Evolutionary conservation across 2,888 invertebrate species (phyloP), one percentile per base, ranked within the genome.

Genomic region (Schizaphis graminum): DNA sequence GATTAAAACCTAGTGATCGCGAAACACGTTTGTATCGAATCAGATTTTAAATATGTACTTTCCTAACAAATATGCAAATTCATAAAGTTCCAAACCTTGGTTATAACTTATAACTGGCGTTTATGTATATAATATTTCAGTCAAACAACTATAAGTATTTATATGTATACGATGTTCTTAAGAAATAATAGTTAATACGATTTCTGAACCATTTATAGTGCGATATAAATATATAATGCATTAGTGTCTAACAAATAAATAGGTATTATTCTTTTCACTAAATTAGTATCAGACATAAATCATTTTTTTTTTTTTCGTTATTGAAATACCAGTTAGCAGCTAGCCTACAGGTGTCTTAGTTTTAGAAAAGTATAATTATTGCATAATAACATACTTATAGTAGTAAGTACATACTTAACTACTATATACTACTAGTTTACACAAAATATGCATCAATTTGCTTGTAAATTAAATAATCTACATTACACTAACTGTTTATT

Each of bases 1-100:
- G 35, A 88, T 88, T 88, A 88, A 88, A 88, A 88, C 53, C 49
- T 88, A 88, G 87, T 88, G 53, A 88, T 87, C 53, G n/a, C 24
- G n/a, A 87, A 53, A 49, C 87, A 87, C 35, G 49, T 87, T 87
- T 53, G 10, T 87, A 87, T 88, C 53, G 87, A 88, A 88, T 88
- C n/a, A 53, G 35, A 88, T 88, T 88, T 88, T 53, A 88, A 87
- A 88, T 88, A 88, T 49, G 53, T 53, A 53, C 87, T 88, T 88
- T 53, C 49, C 21, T n/a, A 53, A 49, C 49, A 47, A 88, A 53
- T 88, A 88, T 88, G 87, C 87, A 88, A 88, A 88, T 88, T 49
- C 8, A 53, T 53, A 88, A 88, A 88, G 87, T 88, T 88, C n/a
- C n/a, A 35, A 53, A 53, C 35, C 21, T 10, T 35, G 21, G 35